phyloP scores from a whole-genome alignment of 2,888 invertebrate species.

The Rotaria sp. region DNA sequence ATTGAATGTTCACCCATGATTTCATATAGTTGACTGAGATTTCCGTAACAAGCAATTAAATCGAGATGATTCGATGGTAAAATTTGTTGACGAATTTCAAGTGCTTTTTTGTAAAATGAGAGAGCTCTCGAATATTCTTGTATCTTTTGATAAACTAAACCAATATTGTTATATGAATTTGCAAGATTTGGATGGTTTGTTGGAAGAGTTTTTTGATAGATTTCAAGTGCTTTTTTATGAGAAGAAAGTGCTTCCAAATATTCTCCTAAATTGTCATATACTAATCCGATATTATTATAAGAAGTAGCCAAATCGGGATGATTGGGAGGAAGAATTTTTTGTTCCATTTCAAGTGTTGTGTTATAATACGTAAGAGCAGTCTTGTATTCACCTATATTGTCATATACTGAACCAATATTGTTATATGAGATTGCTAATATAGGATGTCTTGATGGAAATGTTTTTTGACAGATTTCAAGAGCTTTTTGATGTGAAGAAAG shows the following conservation, averaged over 20 bases:
- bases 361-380: background rate
- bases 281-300: background rate
- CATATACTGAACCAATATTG: background rate
- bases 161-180: background rate
- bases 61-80: background rate
- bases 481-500: background rate
- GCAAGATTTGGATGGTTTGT: background rate
- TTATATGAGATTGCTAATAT: background rate
- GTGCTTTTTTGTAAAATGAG: background rate
- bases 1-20: background rate
- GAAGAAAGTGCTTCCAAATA: background rate
- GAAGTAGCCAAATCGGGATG: background rate
- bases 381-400: background rate
- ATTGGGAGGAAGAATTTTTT: background rate
- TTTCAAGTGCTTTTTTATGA: background rate
- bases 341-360: background rate
- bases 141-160: background rate
- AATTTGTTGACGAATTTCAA: background rate
- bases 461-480: background rate
- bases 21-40: background rate
- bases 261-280: background rate
- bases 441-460: background rate
- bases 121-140: background rate
- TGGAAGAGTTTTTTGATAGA: background rate
- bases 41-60: background rate